phyloP scores from a whole-genome alignment of 2,888 invertebrate species.

The Agapostemon virescens region DNA sequence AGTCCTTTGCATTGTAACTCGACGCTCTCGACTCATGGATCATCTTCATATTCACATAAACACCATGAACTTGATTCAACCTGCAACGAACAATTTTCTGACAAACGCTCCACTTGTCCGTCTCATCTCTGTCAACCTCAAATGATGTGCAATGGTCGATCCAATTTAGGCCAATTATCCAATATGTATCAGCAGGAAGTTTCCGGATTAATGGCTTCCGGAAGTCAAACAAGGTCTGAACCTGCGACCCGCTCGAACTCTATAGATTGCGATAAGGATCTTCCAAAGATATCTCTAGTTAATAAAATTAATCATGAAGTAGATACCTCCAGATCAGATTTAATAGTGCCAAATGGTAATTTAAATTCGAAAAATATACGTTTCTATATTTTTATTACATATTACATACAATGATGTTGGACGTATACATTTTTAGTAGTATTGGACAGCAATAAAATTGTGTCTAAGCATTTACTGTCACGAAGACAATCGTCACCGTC shows the following conservation, averaged over 20 bases:
- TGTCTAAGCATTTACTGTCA: slow-evolving; percentile 70
- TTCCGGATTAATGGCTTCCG: slow-evolving; percentile 56
- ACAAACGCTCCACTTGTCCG: slow-evolving; percentile 54
- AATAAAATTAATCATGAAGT: slow-evolving; percentile 61
- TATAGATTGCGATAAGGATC: slow-evolving; percentile 74
- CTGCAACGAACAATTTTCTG: slow-evolving; percentile 60
- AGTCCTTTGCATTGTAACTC: slow-evolving; percentile 63
- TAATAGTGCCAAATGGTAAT: slow-evolving; percentile 74
- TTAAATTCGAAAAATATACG: not conserved
- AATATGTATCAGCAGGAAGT: slow-evolving; percentile 55
- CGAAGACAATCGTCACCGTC: slow-evolving; percentile 72
- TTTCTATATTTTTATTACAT: slow-evolving; percentile 1
- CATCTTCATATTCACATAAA: slow-evolving; percentile 67
- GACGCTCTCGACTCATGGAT: slow-evolving; percentile 51
- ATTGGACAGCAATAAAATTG: slow-evolving; percentile 70
- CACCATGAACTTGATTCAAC: slow-evolving; percentile 69
- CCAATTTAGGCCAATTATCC: slow-evolving; percentile 48
- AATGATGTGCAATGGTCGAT: slow-evolving; percentile 44
- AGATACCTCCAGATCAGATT: slow-evolving; percentile 67
- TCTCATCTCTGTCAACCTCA: slow-evolving; percentile 57
- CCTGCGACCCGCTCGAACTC: slow-evolving; percentile 76
- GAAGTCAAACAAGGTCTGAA: slow-evolving; percentile 71
- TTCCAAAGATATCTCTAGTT: slow-evolving; percentile 57
- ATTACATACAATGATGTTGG: slow-evolving; percentile 7
- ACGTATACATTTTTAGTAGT: slow-evolving; percentile 65